Evolutionary conservation across 2,113 vertebrate genomes (phyloP).

Genomic region (Aegithalos caudatus): DNA sequence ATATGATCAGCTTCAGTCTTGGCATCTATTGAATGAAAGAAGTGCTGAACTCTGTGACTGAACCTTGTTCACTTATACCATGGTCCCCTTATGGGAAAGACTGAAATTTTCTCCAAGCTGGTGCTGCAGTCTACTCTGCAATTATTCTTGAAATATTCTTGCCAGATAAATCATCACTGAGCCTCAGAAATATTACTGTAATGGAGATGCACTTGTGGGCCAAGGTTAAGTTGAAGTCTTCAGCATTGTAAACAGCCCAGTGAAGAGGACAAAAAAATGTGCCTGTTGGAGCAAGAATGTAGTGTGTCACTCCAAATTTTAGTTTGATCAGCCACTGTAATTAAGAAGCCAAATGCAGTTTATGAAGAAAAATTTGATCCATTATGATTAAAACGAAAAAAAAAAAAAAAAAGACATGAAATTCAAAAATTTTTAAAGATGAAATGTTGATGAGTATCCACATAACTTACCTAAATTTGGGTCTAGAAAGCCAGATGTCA

Average conservation of each 20-base stretch:
- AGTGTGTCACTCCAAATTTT: background rate
- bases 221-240: background rate
- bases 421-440: background rate
- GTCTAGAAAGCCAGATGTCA: background rate
- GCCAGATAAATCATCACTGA: background rate
- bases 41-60: background rate
- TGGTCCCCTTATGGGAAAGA: accelerated
- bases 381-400: background rate
- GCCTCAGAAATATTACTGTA: accelerated
- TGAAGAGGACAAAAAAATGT: background rate
- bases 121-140: background rate
- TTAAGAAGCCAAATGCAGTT: background rate
- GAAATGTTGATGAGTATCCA: background rate
- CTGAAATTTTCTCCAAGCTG: background rate
- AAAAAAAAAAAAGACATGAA: background rate
- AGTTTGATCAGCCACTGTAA: background rate
- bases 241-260: background rate
- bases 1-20: background rate
- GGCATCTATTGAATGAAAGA: background rate
- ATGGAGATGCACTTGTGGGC: background rate
- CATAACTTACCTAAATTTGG: background rate
- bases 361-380: background rate
- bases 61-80: background rate
- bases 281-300: background rate
- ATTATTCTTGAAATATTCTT: background rate